Percentiles rank a stretch among this genome's conserved stretches.
Conservation (phyloP, 92 coral and sea anemone species). For the Paramuricea clavata region DNA sequence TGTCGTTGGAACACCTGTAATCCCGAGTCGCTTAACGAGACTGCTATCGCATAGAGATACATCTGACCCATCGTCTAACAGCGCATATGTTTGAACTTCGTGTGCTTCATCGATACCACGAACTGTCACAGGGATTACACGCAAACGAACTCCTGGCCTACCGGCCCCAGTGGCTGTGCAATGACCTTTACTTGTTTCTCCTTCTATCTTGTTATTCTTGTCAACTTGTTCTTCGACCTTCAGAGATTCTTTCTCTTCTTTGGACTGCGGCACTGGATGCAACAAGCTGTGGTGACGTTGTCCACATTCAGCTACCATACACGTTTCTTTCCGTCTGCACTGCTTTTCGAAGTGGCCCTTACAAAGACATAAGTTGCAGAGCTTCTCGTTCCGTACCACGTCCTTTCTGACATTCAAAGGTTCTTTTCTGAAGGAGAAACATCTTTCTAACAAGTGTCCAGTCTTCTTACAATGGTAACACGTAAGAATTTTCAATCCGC, state of each 20-base stretch:
- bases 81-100: conserved; percentile 50
- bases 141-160: conserved; percentile 16
- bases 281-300: conserved; percentile 23
- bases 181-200: conserved; percentile 20
- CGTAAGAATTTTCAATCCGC: not conserved
- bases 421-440: conserved; percentile 32
- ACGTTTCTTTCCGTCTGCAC: conserved; percentile 36
- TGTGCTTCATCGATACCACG: conserved; percentile 57
- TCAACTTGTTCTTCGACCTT: conserved; percentile 16
- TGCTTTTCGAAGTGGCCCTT: conserved; percentile 22
- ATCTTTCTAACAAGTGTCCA: conserved; percentile 16
- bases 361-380: conserved; percentile 21
- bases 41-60: conserved; percentile 8
- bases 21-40: not conserved
- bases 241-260: not conserved
- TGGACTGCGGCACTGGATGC: not conserved
- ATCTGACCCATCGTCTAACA: conserved; percentile 2
- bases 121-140: conserved; percentile 55
- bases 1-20: not conserved
- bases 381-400: conserved; percentile 27
- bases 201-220: not conserved
- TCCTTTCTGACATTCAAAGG: conserved; percentile 7
- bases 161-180: conserved; percentile 49
- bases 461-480: conserved; percentile 22
- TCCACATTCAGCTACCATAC: conserved; percentile 39